phyloP scores from a whole-genome alignment of 2,797 vertebrate species.

The Rhinatrema bivittatum region DNA sequence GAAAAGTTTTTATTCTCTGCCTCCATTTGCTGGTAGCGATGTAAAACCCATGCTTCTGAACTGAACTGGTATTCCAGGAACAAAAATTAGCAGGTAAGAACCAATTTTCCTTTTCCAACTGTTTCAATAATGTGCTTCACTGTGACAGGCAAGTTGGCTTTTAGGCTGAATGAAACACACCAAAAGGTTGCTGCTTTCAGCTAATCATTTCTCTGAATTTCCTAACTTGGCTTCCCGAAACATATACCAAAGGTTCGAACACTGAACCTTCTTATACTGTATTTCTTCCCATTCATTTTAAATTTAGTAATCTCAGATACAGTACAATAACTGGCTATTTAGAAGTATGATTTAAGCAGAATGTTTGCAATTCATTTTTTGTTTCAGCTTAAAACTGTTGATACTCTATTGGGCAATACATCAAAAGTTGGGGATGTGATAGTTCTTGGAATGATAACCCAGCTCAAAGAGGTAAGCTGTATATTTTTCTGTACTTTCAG shows the following conservation, averaged over 20 bases:
- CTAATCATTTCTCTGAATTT: not conserved
- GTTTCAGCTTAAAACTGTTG: slow-evolving; percentile 81
- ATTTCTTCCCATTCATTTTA: not conserved
- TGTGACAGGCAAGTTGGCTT: no score
- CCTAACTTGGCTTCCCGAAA: not conserved
- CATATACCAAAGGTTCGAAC: not conserved
- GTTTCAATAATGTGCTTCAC: no score
- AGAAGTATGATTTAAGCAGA: not conserved
- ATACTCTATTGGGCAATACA: slow-evolving; percentile 81
- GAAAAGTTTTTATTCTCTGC: no score
- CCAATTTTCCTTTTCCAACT: no score
- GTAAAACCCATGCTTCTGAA: no score
- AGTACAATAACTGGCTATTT: not conserved
- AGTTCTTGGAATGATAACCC: slow-evolving; percentile 92
- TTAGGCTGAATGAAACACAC: no score
- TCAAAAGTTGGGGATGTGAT: slow-evolving; percentile 86
- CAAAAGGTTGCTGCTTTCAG: not conserved
- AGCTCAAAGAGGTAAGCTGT: slow-evolving; percentile 84
- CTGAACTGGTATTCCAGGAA: no score
- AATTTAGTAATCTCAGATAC: not conserved
- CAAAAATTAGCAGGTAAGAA: no score
- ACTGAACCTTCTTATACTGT: not conserved
- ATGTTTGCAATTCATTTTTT: slow-evolving; percentile 18
- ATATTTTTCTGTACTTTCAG: not conserved
- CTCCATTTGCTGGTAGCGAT: no score